These are phyloP conservation scores for Helogale parvula DNA, from an alignment of 2,113 vertebrate genomes.

Conservation along the genomic window DNA sequence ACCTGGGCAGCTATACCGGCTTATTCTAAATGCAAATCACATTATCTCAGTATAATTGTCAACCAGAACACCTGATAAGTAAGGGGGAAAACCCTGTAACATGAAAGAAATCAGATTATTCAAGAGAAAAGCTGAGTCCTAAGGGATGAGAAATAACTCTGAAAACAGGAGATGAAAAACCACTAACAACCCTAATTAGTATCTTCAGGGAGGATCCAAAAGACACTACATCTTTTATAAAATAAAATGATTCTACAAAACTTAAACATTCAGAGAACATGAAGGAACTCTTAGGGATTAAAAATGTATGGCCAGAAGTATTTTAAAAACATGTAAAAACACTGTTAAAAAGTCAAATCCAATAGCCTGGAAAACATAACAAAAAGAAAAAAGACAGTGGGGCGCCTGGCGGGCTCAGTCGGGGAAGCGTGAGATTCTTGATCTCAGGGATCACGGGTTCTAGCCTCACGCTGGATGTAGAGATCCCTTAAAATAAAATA, in stretches of 20 bases:
- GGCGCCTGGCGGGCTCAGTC: too few relatives aligned
- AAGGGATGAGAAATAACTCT: background rate
- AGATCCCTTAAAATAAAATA: too few relatives aligned
- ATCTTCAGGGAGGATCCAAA: background rate
- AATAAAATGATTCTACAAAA: slow-evolving; percentile 1
- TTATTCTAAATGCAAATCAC: background rate
- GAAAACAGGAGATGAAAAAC: background rate
- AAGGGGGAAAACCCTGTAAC: background rate
- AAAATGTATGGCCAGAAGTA: background rate
- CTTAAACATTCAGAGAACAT: background rate
- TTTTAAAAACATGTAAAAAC: background rate
- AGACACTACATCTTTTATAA: background rate
- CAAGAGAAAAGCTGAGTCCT: background rate
- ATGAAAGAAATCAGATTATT: background rate
- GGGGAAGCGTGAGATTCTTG: too few relatives aligned
- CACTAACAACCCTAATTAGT: background rate
- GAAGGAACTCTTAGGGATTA: background rate
- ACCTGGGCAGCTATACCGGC: background rate
- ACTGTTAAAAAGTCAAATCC: background rate
- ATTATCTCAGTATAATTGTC: background rate
- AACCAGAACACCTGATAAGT: background rate
- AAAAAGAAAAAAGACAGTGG: background rate
- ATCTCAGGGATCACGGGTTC: too few relatives aligned
- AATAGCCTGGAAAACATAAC: background rate
- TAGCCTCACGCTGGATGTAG: too few relatives aligned